These are phyloP conservation scores for Connochaetes taurinus DNA, from an alignment of 2,113 vertebrate genomes.

Conservation along the genomic window DNA sequence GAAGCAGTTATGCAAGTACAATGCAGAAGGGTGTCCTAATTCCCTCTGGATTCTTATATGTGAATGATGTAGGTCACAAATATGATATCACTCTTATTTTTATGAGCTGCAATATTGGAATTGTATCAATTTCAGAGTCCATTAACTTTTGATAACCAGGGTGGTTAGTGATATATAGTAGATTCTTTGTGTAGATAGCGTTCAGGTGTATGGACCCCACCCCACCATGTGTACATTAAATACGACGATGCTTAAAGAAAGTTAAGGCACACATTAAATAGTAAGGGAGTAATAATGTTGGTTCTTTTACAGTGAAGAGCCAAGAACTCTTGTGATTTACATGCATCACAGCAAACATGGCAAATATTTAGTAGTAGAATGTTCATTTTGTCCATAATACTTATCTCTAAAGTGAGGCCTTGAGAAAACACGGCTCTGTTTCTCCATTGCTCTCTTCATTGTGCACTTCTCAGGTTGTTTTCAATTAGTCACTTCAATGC, in stretches of 20 bases:
- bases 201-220: neutral
- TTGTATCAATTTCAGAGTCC: constrained; percentile 79
- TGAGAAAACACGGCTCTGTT: constrained; percentile 39
- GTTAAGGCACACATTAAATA: constrained; percentile 45
- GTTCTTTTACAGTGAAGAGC: constrained; percentile 38
- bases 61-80: constrained; percentile 74
- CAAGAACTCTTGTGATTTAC: neutral
- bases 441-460: neutral
- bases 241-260: constrained; percentile 27
- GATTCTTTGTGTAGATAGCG: neutral
- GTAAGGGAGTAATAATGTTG: neutral
- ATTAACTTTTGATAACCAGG: constrained; percentile 79
- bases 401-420: constrained; percentile 48
- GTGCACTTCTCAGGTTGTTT: constrained; percentile 26
- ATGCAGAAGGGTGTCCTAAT: constrained; percentile 58
- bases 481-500: constrained; percentile 42
- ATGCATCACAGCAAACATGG: constrained; percentile 55
- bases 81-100: constrained; percentile 70
- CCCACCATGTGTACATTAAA: constrained; percentile 31
- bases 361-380: constrained; percentile 59
- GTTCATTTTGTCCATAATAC: constrained; percentile 41
- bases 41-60: constrained; percentile 64
- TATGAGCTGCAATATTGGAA: constrained; percentile 75
- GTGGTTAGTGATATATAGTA: constrained; percentile 56
- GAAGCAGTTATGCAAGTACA: neutral